Conservation (phyloP, 2,113 vertebrate species). For the Clarias magur region DNA sequence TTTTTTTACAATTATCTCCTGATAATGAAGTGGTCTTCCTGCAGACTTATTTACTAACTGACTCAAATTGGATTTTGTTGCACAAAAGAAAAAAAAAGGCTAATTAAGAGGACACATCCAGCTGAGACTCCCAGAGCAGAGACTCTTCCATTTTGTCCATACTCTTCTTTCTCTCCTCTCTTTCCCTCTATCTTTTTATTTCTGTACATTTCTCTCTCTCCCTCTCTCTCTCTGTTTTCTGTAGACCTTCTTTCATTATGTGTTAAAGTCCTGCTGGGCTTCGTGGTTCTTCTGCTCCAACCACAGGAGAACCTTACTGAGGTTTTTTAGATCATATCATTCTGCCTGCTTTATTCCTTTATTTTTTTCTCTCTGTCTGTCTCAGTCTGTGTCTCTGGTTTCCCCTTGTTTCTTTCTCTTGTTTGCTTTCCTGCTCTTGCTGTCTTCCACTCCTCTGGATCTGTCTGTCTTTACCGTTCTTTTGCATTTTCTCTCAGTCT, state of each 20-base stretch:
- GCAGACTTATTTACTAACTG: slow-evolving; percentile 48
- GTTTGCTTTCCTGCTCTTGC: background rate
- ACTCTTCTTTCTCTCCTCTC: background rate
- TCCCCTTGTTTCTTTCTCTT: background rate
- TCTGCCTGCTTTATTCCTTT: slow-evolving; percentile 3
- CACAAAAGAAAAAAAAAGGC: slow-evolving; percentile 22
- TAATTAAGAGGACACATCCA: slow-evolving; percentile 39
- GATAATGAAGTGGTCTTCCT: slow-evolving; percentile 49
- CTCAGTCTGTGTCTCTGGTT: background rate
- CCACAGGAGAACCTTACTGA: slow-evolving; percentile 8
- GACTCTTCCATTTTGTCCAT: background rate
- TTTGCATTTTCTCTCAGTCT: background rate
- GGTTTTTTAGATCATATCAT: slow-evolving; percentile 23
- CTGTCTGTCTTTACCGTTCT: background rate
- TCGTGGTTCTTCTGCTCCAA: background rate
- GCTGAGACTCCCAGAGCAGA: slow-evolving; percentile 13
- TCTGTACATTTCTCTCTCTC: background rate
- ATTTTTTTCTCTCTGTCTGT: background rate
- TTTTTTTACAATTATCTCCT: slow-evolving; percentile 40
- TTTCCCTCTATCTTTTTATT: background rate
- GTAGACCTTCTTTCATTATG: background rate
- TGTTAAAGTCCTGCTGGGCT: slow-evolving; percentile 22
- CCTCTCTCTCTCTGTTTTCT: background rate
- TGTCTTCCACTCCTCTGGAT: background rate
- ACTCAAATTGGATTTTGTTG: slow-evolving; percentile 50